Evolutionary conservation across 1,140 invertebrate species (phyloP), one percentile per base, ranked within the genome.

Genomic region (Drosophila pectinifera): DNA sequence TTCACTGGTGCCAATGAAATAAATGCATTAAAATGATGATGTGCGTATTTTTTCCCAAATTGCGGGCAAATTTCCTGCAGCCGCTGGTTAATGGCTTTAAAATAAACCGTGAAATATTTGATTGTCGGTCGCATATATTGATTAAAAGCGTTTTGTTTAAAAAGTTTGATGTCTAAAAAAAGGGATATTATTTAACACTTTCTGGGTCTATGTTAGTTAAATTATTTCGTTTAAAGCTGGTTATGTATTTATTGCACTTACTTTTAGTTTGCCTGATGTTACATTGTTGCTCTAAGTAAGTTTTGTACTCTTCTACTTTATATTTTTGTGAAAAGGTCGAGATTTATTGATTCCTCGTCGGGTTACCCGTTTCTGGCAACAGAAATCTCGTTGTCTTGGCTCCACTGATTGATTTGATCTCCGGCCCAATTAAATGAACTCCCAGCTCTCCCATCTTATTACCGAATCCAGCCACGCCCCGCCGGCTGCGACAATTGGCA

Each of bases 1-100:
- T 7, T 34, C 13, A 7, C 34, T 11, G 7, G 7, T 67, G 55
- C 28, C 65, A 45, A 68, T 56, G 20, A 57, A 48, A 70, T 72
- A 70, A 73, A 38, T 73, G 54, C 54, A 73, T 73, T 49, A 72
- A 56, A 67, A 46, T 46, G 41, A 70, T 69, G 49, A 70, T 70
- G 62, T 48, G 46, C 24, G 48, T 57, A 61, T 36, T 46, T 64
- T 67, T 24, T 16, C 11, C 14, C 11, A 18, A 6, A 20, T n/a
- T 14, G 18, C 16, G 0, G 5, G 18, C 3, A 39, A 38, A 62
- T 39, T 20, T 16, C 11, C 10, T 20, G 38, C 34, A 41, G 59
- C 36, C 20, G 14, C 5, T 46, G 63, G 6, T 45, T 22, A 67
- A 63, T 63, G 39, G 28, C 54, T 59, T 63, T 41, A 63, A 63